phyloP scores from a whole-genome alignment of 2,888 invertebrate species.

The Cerceris rybyensis region DNA sequence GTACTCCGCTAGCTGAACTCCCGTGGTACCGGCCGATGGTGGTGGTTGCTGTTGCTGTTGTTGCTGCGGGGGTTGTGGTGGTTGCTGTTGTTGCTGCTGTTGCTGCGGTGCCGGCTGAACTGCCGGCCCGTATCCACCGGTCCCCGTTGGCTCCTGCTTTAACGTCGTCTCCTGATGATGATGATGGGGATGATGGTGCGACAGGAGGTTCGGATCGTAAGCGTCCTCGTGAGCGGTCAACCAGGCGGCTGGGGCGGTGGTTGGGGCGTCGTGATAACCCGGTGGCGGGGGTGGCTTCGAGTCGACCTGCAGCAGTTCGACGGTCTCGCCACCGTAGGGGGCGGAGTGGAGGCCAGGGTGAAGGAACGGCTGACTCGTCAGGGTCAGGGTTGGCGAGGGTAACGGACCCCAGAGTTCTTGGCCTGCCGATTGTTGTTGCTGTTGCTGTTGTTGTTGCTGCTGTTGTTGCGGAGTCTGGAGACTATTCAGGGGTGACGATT shows the following conservation, averaged over 20 bases:
- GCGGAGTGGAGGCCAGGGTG: slow-evolving; percentile 79
- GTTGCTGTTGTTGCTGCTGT: slow-evolving; percentile 76
- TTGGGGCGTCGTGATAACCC: slow-evolving; percentile 86
- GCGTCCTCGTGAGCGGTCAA: slow-evolving; percentile 81
- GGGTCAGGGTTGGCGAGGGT: slow-evolving; percentile 77
- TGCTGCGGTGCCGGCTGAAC: slow-evolving; percentile 81
- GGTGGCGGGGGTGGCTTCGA: slow-evolving; percentile 83
- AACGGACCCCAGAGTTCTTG: slow-evolving; percentile 80
- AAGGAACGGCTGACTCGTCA: slow-evolving; percentile 77
- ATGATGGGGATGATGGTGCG: slow-evolving; percentile 84
- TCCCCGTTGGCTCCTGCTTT: slow-evolving; percentile 87
- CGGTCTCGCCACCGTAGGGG: slow-evolving; percentile 78
- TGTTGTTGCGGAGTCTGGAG: slow-evolving; percentile 83
- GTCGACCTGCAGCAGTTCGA: slow-evolving; percentile 78
- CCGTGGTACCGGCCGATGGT: slow-evolving; percentile 72
- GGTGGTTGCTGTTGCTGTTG: slow-evolving; percentile 74
- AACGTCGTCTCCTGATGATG: slow-evolving; percentile 85
- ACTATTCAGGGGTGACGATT: slow-evolving; percentile 87
- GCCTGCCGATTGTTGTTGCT: slow-evolving; percentile 78
- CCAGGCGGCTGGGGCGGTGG: slow-evolving; percentile 82
- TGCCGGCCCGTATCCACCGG: slow-evolving; percentile 74
- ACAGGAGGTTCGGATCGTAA: slow-evolving; percentile 83
- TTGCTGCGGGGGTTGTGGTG: slow-evolving; percentile 73
- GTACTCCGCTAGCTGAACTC: slow-evolving; percentile 94
- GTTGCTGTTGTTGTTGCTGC: slow-evolving; percentile 84